Evolutionary conservation across 1,140 invertebrate genomes (phyloP).

Genomic region (Drosophila nasuta): DNA sequence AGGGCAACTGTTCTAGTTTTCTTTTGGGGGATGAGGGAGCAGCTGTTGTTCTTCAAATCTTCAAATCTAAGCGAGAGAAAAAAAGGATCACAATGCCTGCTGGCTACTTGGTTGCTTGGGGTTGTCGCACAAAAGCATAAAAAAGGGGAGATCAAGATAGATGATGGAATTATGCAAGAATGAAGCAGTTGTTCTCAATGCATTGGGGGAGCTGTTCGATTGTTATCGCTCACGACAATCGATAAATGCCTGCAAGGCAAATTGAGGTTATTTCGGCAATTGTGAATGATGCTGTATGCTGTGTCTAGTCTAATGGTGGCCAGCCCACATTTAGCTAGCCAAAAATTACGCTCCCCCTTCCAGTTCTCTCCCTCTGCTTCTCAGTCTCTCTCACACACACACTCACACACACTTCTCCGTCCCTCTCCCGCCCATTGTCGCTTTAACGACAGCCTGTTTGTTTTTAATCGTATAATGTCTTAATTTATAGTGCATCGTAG

Average conservation of each 20-base stretch:
- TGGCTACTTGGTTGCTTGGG: conserved; percentile 11
- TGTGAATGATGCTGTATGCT: conserved; percentile 19
- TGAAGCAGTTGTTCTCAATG: not conserved
- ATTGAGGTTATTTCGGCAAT: not conserved
- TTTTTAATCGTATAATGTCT: conserved; percentile 84
- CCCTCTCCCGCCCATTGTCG: conserved; percentile 24
- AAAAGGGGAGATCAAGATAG: conserved; percentile 41
- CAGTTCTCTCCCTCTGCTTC: conserved; percentile 6
- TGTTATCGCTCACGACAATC: not conserved
- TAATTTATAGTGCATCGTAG: conserved; percentile 79
- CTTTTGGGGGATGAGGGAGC: conserved; percentile 33
- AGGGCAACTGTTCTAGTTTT: conserved; percentile 48
- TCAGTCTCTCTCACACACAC: conserved; percentile 15
- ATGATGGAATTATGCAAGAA: conserved; percentile 32
- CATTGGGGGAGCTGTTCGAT: not conserved
- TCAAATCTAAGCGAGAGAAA: no score
- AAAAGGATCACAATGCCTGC: conserved; percentile 25
- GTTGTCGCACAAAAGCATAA: conserved; percentile 6
- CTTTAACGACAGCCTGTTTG: conserved; percentile 81
- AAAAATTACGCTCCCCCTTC: conserved; percentile 21
- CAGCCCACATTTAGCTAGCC: conserved; percentile 36
- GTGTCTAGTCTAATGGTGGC: not conserved
- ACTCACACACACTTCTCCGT: conserved; percentile 16
- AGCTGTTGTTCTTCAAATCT: conserved; percentile 28
- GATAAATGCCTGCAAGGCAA: not conserved